A percentile compares a stretch with the other conserved stretches of the same genome.
phyloP scores from a whole-genome alignment of 2,797 vertebrate genomes.

The Alosa sapidissima region DNA sequence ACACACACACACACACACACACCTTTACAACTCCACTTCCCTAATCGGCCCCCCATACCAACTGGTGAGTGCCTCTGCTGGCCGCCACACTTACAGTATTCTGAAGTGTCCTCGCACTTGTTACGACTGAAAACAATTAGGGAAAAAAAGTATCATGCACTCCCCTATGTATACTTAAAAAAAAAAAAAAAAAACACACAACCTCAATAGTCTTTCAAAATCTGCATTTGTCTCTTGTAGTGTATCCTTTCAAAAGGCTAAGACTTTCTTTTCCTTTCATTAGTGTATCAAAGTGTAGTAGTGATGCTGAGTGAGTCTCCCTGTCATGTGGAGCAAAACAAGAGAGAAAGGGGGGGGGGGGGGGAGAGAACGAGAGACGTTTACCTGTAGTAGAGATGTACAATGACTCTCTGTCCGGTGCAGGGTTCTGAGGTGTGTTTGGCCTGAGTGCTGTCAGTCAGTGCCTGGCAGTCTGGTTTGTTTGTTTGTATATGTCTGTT shows the following conservation, averaged over 20 bases:
- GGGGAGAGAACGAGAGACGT: background rate
- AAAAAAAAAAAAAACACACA: conserved; percentile 23
- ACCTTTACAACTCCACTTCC: background rate
- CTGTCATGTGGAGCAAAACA: background rate
- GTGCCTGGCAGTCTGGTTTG: background rate
- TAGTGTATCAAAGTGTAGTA: conserved; percentile 6
- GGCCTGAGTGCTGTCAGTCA: conserved; percentile 1
- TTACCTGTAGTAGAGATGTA: conserved; percentile 8
- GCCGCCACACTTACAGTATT: background rate
- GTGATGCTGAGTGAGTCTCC: conserved; percentile 8
- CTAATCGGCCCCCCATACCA: background rate
- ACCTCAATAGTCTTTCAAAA: conserved; percentile 26
- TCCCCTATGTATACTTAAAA: conserved; percentile 20
- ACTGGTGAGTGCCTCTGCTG: background rate
- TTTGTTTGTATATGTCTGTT: background rate
- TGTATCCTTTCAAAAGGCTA: background rate
- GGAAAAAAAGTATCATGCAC: background rate
- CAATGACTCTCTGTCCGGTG: background rate
- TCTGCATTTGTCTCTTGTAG: background rate
- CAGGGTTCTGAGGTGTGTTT: conserved; percentile 7
- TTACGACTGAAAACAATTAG: background rate
- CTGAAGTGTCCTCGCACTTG: background rate
- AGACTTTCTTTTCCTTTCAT: background rate
- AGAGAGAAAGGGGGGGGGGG: background rate
- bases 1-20: conserved; percentile 6